phyloP scores from a whole-genome alignment of 2,888 invertebrate species.

The Helobdella robusta region DNA sequence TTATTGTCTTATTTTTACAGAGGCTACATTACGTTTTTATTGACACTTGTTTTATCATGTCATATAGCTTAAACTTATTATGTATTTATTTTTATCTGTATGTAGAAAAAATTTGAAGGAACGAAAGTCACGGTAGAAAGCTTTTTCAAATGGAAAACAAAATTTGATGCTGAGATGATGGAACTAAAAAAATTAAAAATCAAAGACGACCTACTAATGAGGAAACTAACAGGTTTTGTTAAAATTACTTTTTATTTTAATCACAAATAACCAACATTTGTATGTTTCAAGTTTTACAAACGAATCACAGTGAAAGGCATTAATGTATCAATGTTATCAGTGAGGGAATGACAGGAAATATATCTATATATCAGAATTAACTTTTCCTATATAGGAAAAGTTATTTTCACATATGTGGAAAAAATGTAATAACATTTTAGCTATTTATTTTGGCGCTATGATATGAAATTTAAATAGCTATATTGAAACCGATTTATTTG shows the following conservation, averaged over 20 bases:
- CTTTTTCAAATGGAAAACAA: slow-evolving; percentile 83
- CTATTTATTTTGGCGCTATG: no score
- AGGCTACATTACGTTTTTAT: neutral
- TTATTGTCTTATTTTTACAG: neutral
- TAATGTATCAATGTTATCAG: no score
- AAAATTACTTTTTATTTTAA: neutral
- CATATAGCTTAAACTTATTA: neutral
- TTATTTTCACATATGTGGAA: no score
- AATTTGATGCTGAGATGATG: slow-evolving; percentile 81
- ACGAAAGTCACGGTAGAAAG: slow-evolving; percentile 88
- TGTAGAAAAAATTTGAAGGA: slow-evolving; percentile 83
- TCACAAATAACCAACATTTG: no score
- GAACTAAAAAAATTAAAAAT: slow-evolving; percentile 47
- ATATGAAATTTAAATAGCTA: no score
- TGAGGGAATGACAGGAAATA: no score
- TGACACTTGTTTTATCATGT: neutral
- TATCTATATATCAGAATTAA: no score
- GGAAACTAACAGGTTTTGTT: slow-evolving; percentile 63
- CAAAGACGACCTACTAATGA: slow-evolving; percentile 50
- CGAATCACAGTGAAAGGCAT: no score
- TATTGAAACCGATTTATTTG: no score
- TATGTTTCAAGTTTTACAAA: no score
- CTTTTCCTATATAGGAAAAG: no score
- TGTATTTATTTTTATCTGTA: slow-evolving; percentile 33
- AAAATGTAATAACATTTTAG: no score